Evolutionary conservation across 2,113 vertebrate species (phyloP).

Genomic region (Seriola aureovittata): DNA sequence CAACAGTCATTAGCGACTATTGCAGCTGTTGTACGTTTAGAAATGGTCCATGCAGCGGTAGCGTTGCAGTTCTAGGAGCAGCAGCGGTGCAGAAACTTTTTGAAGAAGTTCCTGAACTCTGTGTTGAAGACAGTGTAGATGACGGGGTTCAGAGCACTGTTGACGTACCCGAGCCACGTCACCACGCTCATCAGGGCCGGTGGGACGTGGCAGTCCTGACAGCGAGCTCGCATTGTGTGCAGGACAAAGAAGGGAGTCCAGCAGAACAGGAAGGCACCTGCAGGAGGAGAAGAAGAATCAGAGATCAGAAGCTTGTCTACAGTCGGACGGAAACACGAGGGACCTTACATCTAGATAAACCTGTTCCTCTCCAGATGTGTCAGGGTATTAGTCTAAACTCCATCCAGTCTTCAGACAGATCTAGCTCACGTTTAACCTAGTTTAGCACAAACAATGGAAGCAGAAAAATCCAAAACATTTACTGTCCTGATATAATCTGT

Average conservation of each 20-base stretch:
- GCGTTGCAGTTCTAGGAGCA: constrained; percentile 44
- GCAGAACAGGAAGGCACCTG: constrained; percentile 95
- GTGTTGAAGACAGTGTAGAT: constrained; percentile 96
- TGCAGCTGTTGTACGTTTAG: constrained; percentile 8
- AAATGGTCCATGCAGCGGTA: not conserved
- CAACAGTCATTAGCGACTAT: constrained; percentile 1
- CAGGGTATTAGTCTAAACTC: not conserved
- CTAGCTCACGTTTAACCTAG: too few species aligned
- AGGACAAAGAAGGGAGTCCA: constrained; percentile 98
- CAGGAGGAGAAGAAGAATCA: not conserved
- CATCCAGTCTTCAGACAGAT: not conserved
- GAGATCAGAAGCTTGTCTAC: not conserved
- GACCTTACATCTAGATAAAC: not conserved
- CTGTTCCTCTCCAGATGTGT: not conserved
- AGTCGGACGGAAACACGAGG: not conserved
- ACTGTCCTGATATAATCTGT: too few species aligned
- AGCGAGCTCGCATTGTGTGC: constrained; percentile 90
- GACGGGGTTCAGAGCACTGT: constrained; percentile 95
- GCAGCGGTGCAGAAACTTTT: constrained; percentile 86
- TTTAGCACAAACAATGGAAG: too few species aligned
- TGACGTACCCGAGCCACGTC: constrained; percentile 97
- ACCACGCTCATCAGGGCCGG: constrained; percentile 90
- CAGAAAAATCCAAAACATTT: not conserved
- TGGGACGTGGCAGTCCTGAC: constrained; percentile 87
- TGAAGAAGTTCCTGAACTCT: constrained; percentile 93